These are phyloP conservation scores for Alaudala cheleensis DNA, from an alignment of 2,113 vertebrate genomes.

Conservation along the genomic window DNA sequence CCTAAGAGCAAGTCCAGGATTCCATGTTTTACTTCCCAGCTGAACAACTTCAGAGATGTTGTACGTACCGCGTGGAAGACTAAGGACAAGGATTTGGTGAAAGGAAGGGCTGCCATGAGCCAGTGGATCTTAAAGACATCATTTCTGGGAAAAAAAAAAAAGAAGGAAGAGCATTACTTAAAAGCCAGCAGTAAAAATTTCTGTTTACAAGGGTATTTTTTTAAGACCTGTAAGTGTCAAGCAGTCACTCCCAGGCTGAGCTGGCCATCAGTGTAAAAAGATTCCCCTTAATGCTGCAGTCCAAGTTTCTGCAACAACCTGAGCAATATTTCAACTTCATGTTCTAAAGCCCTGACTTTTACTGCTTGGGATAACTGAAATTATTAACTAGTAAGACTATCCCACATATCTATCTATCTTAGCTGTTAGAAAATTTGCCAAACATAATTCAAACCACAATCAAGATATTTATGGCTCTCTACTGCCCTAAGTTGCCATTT, in stretches of 20 bases:
- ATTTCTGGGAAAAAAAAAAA: slow-evolving; percentile 63
- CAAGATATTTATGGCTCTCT: not conserved
- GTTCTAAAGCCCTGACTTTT: not conserved
- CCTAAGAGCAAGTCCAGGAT: not conserved
- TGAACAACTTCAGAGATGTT: not conserved
- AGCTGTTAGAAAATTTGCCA: not conserved
- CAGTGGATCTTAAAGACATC: slow-evolving; percentile 91
- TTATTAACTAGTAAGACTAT: not conserved
- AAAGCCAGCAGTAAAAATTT: not conserved
- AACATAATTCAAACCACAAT: not conserved
- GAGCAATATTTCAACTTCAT: not conserved
- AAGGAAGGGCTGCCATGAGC: slow-evolving; percentile 89
- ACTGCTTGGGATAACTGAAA: not conserved
- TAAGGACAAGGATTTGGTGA: slow-evolving; percentile 86
- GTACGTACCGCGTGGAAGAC: slow-evolving; percentile 85
- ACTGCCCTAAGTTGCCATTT: not conserved
- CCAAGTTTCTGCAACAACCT: not conserved
- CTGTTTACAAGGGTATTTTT: not conserved
- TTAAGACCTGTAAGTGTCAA: not conserved
- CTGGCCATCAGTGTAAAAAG: not conserved
- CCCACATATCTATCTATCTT: not conserved
- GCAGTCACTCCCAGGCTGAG: not conserved
- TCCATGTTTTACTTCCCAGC: not conserved
- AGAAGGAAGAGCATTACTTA: not conserved
- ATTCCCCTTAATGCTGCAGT: not conserved